Evolutionary conservation across 2,888 invertebrate genomes (phyloP).

Genomic region (Papilio protenor): DNA sequence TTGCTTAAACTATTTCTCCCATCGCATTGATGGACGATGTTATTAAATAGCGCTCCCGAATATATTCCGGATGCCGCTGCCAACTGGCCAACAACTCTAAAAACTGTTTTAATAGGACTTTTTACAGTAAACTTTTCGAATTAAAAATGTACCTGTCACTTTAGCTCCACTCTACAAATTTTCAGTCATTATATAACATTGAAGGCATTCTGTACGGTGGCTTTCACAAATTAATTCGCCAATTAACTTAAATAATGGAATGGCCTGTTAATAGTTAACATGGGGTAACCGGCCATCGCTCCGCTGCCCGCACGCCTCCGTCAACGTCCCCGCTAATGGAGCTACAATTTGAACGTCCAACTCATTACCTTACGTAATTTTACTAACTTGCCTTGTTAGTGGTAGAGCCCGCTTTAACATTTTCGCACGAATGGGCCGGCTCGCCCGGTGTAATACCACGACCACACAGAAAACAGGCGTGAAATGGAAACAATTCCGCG

Average conservation of each 20-base stretch:
- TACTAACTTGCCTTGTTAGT: background rate
- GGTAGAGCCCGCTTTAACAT: too few species aligned
- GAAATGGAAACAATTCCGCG: too few species aligned
- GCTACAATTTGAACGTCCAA: background rate
- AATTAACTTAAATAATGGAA: background rate
- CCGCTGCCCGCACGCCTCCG: background rate
- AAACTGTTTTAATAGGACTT: background rate
- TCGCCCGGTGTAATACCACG: too few species aligned
- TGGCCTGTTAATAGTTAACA: background rate
- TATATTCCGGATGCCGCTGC: background rate
- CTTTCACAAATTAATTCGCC: slow-evolving; percentile 3
- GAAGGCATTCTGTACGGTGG: background rate
- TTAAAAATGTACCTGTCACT: background rate
- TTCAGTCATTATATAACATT: background rate
- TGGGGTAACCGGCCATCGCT: background rate
- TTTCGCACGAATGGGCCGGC: too few species aligned
- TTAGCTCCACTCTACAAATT: background rate
- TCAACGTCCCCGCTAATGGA: background rate
- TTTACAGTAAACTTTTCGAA: background rate
- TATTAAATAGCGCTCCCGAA: background rate
- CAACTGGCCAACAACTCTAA: background rate
- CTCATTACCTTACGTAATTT: background rate
- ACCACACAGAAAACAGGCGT: too few species aligned
- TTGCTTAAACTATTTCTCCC: background rate
- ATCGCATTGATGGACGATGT: background rate